Conservation (phyloP, 2,797 vertebrate genomes). For the Neoniphon sammara region DNA sequence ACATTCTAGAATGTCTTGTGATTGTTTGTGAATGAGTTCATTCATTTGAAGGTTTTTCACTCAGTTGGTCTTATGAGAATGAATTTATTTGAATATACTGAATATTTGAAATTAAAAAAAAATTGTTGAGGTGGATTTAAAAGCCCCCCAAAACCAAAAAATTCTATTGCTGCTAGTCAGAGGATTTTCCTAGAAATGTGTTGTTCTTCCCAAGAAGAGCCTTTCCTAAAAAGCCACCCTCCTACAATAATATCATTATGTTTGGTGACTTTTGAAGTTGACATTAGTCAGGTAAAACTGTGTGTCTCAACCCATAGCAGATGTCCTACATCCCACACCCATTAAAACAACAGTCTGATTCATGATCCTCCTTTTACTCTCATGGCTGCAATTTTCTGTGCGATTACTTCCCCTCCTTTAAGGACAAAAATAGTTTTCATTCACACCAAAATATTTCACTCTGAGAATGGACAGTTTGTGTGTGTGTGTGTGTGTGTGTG, state of each 20-base stretch:
- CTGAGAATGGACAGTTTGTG: too few species aligned
- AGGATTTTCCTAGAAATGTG: constrained; percentile 48
- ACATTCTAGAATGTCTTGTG: not conserved
- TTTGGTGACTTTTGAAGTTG: constrained; percentile 49
- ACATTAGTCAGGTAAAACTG: constrained; percentile 47
- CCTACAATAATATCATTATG: constrained; percentile 52
- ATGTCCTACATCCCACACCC: constrained; percentile 43
- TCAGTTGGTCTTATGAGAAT: too few species aligned
- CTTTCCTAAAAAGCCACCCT: constrained; percentile 32
- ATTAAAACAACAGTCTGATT: constrained; percentile 59
- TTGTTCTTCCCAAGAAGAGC: constrained; percentile 40
- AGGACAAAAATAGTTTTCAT: constrained; percentile 70
- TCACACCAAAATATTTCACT: constrained; percentile 30
- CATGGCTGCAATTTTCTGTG: constrained; percentile 60
- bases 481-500: too few species aligned
- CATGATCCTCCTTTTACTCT: constrained; percentile 46
- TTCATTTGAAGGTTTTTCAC: too few species aligned
- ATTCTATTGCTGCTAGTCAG: not conserved
- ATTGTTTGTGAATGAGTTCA: too few species aligned
- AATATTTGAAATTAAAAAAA: too few species aligned
- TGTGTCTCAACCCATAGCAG: constrained; percentile 24
- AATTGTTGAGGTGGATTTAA: too few species aligned
- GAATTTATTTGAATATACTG: too few species aligned
- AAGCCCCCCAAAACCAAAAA: constrained; percentile 10
- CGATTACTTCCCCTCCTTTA: constrained; percentile 71